Evolutionary conservation across 2,797 vertebrate genomes (phyloP), one percentile per base, ranked within the genome.

Genomic region (Brachyrhaphis roseni): DNA sequence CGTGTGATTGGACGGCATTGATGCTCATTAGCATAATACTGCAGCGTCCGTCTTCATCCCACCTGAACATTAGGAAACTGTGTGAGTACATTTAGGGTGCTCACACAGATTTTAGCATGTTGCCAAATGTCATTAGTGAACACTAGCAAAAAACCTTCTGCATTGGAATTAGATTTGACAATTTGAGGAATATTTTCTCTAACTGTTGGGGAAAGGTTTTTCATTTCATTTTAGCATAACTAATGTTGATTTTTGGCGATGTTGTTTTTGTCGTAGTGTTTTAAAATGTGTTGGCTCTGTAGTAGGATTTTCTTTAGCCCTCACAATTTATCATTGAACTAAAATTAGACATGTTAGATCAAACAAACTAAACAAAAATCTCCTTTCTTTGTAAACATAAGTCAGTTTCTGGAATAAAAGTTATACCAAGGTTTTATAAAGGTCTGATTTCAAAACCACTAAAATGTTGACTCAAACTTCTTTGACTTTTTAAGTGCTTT

Each of bases 1-100:
- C 82, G 76, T 93, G 88, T 93, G 89, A 93, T 90, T 92, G 91
- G 91, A 91, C 89, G 86, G 84, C 75, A 89, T 83, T 89, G 82
- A 81, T 82, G 72, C 90, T 91, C 83, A 91, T 93, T 91, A 92
- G 89, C 91, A 93, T 93, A 90, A 91, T 83, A 82, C 87, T 46
- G 77, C 12, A 2, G 80, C 68, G 81, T 88, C 72, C 77, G 77
- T 89, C 88, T 87, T 83, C 71, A 84, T 78, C 78, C 75, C 80
- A 88, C n/a, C 12, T 80, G 74, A 84, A 81, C 75, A 91, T 91
- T 85, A 88, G 76, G 47, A 86, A 86, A 83, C 75, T 71, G 4
- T 59, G 53, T 75, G 59, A 75, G 47, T 39, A 36, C 75, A 78
- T 74, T 26, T 78, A 45, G 26, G 8, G 68, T 45, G 11, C 41